These are phyloP conservation scores for Antennarius maculatus DNA, from an alignment of 2,797 vertebrate genomes.

Conservation along the genomic window DNA sequence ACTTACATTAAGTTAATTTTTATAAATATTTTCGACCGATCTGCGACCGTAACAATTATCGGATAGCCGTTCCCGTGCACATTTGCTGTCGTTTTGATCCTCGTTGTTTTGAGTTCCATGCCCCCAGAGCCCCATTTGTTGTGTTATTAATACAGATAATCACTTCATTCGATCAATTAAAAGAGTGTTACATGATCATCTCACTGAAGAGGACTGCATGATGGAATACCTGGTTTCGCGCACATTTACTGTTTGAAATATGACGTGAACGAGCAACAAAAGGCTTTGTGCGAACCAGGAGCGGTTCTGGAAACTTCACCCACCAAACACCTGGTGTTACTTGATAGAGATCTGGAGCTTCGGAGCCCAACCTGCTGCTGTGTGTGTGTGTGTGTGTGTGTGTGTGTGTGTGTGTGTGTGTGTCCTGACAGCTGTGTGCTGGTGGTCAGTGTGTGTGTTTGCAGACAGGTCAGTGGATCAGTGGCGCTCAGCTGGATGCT, in stretches of 20 bases:
- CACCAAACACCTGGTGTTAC: not conserved
- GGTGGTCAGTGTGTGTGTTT: constrained; percentile 7
- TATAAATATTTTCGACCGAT: not conserved
- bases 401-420: too few relatives aligned
- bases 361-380: constrained; percentile 9
- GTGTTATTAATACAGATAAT: not conserved
- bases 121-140: not conserved
- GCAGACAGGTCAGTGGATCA: not conserved
- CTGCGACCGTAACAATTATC: not conserved
- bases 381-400: too few relatives aligned
- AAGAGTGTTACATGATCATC: not conserved
- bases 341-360: not conserved
- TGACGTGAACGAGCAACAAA: not conserved
- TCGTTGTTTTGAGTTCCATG: constrained; percentile 4
- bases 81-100: constrained; percentile 1
- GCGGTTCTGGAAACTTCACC: not conserved
- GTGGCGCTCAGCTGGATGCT: not conserved
- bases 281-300: not conserved
- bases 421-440: constrained; percentile 20
- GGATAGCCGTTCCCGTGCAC: not conserved
- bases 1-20: not conserved
- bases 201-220: not conserved
- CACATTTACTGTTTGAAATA: not conserved
- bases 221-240: not conserved
- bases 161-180: not conserved